A percentile compares a stretch with the other conserved stretches of the same genome.
These are phyloP conservation scores for Carposina sasakii DNA, from an alignment of 1,140 invertebrate species.

Conservation along the genomic window DNA sequence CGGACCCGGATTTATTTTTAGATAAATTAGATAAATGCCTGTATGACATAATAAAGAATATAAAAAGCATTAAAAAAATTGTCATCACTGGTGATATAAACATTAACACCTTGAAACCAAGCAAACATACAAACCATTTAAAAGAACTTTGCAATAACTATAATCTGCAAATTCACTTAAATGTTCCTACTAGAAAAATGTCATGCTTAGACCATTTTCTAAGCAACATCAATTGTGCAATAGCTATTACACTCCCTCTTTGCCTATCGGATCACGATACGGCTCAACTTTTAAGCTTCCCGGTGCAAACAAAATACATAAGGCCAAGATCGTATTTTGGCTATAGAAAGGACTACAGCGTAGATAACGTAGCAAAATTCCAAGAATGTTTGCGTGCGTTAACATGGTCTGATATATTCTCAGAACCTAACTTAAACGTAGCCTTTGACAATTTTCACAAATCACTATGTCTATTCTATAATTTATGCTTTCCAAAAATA, in stretches of 20 bases:
- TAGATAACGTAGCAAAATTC: background rate
- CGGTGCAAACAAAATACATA: background rate
- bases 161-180: background rate
- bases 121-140: background rate
- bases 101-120: background rate
- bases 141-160: background rate
- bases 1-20: background rate
- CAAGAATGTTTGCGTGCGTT: background rate
- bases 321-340: background rate
- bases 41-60: background rate
- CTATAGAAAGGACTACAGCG: constrained; percentile 1
- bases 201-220: constrained; percentile 1
- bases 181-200: background rate
- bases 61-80: background rate
- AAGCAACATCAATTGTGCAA: background rate
- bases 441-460: constrained; percentile 2
- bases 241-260: background rate
- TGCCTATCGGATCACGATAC: background rate
- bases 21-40: background rate
- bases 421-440: background rate
- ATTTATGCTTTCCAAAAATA: constrained; percentile 7
- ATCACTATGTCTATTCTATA: background rate
- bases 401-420: background rate
- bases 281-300: background rate
- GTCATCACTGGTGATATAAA: background rate